Evolutionary conservation across 1,140 invertebrate species (phyloP).

Genomic region (Neomicropteryx cornuta): DNA sequence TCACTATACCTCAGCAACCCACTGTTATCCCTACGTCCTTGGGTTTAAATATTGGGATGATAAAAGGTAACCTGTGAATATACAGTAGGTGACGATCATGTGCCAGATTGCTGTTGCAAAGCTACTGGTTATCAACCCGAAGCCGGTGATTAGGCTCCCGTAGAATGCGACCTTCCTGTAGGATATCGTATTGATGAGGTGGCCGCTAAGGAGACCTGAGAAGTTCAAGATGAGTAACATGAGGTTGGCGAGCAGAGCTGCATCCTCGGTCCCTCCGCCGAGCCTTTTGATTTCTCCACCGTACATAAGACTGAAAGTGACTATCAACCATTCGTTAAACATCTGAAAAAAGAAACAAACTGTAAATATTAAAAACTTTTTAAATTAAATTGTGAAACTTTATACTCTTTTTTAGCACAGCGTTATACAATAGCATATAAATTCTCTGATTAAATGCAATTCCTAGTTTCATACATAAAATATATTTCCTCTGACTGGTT

Average conservation of each 20-base stretch:
- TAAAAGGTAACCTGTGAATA: constrained; percentile 43
- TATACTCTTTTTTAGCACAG: too few species aligned
- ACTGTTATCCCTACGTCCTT: not conserved
- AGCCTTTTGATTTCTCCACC: constrained; percentile 49
- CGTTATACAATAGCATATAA: too few species aligned
- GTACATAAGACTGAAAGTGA: constrained; percentile 61
- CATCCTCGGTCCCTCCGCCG: constrained; percentile 51
- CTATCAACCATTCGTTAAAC: constrained; percentile 59
- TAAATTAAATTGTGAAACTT: too few species aligned
- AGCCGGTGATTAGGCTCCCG: constrained; percentile 46
- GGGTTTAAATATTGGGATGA: not conserved
- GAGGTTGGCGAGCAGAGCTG: constrained; percentile 55
- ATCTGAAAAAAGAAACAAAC: constrained; percentile 38
- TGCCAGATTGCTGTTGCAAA: constrained; percentile 48
- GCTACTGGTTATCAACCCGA: constrained; percentile 49
- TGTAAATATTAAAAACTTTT: too few species aligned
- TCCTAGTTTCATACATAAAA: too few species aligned
- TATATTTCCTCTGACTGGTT: too few species aligned
- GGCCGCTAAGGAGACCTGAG: constrained; percentile 54
- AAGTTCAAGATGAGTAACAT: constrained; percentile 58
- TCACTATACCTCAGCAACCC: not conserved
- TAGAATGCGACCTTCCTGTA: constrained; percentile 48
- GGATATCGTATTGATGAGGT: constrained; percentile 49
- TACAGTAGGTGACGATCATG: constrained; percentile 54
- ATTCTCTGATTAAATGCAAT: too few species aligned